Evolutionary conservation across 2,888 invertebrate species (phyloP).

Genomic region (Scaptomyza reducta): DNA sequence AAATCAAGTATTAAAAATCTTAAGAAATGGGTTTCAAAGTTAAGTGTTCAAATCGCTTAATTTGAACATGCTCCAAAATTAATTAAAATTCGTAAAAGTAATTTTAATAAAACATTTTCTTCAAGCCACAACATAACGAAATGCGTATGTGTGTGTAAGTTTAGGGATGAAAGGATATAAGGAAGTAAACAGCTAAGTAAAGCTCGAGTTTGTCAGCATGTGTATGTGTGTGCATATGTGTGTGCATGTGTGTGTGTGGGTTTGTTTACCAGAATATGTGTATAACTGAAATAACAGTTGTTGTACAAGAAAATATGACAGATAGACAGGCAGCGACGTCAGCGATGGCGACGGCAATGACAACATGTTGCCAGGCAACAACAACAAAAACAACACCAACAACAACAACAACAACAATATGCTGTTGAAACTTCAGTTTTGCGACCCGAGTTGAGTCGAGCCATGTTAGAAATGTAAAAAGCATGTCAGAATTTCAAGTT

Average conservation of each 20-base stretch:
- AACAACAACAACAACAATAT: conserved; percentile 16
- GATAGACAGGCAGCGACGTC: conserved; percentile 49
- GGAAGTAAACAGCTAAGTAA: conserved; percentile 5
- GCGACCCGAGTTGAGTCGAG: conserved; percentile 43
- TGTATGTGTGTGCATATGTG: conserved; percentile 4
- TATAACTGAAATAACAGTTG: conserved; percentile 50
- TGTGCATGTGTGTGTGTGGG: conserved; percentile 17
- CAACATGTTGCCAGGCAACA: conserved; percentile 47
- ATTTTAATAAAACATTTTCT: conserved; percentile 9
- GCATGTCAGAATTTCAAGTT: conserved; percentile 74
- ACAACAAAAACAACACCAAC: conserved; percentile 14
- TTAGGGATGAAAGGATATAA: conserved; percentile 1
- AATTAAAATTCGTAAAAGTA: conserved; percentile 1
- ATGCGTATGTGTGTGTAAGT: neutral
- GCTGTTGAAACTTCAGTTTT: conserved; percentile 40
- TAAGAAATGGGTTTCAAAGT: too few species aligned
- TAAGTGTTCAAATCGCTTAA: too few species aligned
- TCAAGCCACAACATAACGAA: conserved; percentile 1
- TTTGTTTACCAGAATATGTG: conserved; percentile 16
- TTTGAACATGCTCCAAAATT: neutral
- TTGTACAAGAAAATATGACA: conserved; percentile 65
- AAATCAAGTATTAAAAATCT: too few species aligned
- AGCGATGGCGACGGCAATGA: conserved; percentile 38
- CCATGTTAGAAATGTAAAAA: conserved; percentile 71
- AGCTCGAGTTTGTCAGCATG: conserved; percentile 4